Evolutionary conservation across 2,113 vertebrate species (phyloP), one percentile per base, ranked within the genome.

Genomic region (Natator depressus): DNA sequence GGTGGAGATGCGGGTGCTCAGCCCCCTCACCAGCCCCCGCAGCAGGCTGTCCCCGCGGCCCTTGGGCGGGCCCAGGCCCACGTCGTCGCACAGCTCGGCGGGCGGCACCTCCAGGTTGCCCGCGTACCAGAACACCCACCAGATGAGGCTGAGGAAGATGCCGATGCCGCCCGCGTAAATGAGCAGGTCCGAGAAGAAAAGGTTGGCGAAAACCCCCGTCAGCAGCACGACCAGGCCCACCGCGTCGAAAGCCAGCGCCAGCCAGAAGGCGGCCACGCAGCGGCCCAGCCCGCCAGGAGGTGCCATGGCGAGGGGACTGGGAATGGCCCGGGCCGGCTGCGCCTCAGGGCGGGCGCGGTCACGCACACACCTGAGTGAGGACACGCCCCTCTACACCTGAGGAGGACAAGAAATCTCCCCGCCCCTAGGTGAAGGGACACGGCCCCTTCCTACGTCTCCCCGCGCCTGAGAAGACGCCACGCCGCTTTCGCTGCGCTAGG

Each of bases 71-170:
- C 62, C 1, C 89, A 97, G 17, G 25, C 97, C 98, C 93, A 98
- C 97, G 94, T 98, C 98, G 51, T 98, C 98, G 80, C 96, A 93
- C 96, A 99, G 85, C 93, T 99, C 98, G 35, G 84, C 94, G 0
- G 94, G 97, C 0, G 98, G 98, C 89, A 99, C 98, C 49, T 99
- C 99, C 54, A 99, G 98, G 98, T 99, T 99, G 83, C 99, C 99
- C 1, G 98, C 98, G 98, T 99, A 99, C 99, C 99, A 99, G 98
- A 99, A 99, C 88, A 99, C 97, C 99, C 99, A 99, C 99, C 99
- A 99, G 90, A 99, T 98, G 62, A 99, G 98, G 97, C 99, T 99
- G 95, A 99, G 93, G 97, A 99, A 99, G 96, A 99, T 98, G 92
- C 99, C 92, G 89, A 99, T 98, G 79, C 98, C 98, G 12, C 99